Evolutionary conservation across 2,888 invertebrate genomes (phyloP), one percentile per base, ranked within the genome.

Genomic region (Perdita meconis): DNA sequence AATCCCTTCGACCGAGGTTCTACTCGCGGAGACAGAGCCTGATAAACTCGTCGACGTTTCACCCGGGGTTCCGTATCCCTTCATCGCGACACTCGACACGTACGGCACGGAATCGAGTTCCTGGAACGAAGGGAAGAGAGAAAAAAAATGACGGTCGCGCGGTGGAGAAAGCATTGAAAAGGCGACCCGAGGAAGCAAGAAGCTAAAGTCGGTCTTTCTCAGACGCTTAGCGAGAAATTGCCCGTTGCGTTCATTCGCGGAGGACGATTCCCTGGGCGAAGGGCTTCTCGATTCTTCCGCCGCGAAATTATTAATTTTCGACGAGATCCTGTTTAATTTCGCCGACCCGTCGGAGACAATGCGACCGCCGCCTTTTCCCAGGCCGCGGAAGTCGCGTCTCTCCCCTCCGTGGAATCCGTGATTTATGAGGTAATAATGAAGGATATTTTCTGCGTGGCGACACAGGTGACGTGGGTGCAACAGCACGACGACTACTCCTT

Each of bases 401-500:
- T 6, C 8, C 19, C 19, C 10, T 42, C 47, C 22, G 13, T 8
- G 42, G 47, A 55, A 65, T 79, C 78, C 36, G 67, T 66, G 71
- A 59, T 55, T 76, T 60, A 66, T 36, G 76, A 38, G 50, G 60
- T 56, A 76, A 76, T 75, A 75, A 75, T 59, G 75, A 65, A 40
- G 47, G 30, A 74, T 71, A 59, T 73, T 67, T 68, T 40, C 61
- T 81, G 74, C 60, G 44, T 42, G 2, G 40, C 22, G 66, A 36
- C 93, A 92, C 92, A 95, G 95, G 95, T 95, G 80, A 94, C 94
- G 69, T 95, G 95, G 95, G 89, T 94, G 57, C 94, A 94, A 84
- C 93, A 94, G 83, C 93, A 94, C 78, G 93, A 93, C 87, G 93
- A 93, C 68, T 94, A 94, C 79, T 94, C 93, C 36, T 93, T 95